A percentile compares a stretch with the other conserved stretches of the same genome.
Conservation (phyloP, 2,797 vertebrate species). For the Babyrousa celebensis region DNA sequence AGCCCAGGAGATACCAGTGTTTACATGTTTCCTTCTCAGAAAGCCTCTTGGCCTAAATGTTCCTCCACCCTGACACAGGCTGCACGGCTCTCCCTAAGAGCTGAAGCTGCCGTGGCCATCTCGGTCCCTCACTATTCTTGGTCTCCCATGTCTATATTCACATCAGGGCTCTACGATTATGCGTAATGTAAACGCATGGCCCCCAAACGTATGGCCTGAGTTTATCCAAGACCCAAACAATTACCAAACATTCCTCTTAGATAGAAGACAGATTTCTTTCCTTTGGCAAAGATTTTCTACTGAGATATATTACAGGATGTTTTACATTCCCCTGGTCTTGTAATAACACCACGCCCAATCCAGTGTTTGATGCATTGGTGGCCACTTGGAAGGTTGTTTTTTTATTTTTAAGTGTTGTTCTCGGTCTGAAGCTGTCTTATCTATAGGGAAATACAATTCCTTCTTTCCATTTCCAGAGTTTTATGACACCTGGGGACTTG, state of each 20-base stretch:
- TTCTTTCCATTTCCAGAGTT: constrained; percentile 41
- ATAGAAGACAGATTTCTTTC: constrained; percentile 88
- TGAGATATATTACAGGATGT: constrained; percentile 83
- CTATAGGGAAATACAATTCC: constrained; percentile 23
- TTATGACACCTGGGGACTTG: constrained; percentile 32
- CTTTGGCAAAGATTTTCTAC: constrained; percentile 80
- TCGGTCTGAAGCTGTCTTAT: constrained; percentile 27
- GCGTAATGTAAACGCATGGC: constrained; percentile 75
- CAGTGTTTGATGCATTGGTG: constrained; percentile 68
- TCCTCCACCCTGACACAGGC: neutral
- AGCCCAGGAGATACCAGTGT: neutral
- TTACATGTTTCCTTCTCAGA: neutral
- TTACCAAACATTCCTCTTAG: constrained; percentile 86
- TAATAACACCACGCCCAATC: constrained; percentile 85
- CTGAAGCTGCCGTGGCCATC: neutral
- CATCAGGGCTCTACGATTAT: constrained; percentile 50
- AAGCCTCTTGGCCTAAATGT: neutral
- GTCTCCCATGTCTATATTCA: neutral
- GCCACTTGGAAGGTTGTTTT: constrained; percentile 63
- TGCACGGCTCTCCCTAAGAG: neutral
- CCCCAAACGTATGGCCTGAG: constrained; percentile 72
- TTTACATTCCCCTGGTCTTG: constrained; percentile 87
- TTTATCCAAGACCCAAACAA: constrained; percentile 86
- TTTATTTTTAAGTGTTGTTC: constrained; percentile 62
- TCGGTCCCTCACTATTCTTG: neutral